A percentile compares a stretch with the other conserved stretches of the same genome.
Evolutionary conservation across 2,797 vertebrate species (phyloP).

Genomic region (Propithecus perrieri): DNA sequence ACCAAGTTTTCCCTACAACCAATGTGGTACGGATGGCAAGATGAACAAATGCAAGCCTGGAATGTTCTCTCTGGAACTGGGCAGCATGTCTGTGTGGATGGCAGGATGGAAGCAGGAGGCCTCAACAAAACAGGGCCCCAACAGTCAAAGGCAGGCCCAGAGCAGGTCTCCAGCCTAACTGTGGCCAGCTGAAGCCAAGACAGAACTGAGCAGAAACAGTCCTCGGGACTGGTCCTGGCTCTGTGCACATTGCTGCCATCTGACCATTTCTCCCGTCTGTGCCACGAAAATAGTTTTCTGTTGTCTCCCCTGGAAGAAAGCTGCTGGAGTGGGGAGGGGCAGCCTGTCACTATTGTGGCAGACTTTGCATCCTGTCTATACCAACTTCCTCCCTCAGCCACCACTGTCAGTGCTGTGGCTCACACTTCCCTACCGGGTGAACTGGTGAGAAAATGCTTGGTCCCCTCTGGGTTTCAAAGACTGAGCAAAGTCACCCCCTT

Average conservation of each 20-base stretch:
- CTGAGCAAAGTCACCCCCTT: not conserved
- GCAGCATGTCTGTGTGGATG: not conserved
- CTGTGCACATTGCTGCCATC: not conserved
- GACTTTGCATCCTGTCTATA: not conserved
- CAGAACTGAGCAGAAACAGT: not conserved
- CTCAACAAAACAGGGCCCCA: not conserved
- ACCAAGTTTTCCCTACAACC: not conserved
- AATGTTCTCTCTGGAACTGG: not conserved
- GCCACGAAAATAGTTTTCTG: not conserved
- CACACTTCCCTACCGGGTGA: not conserved
- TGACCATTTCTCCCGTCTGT: not conserved
- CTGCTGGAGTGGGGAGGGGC: not conserved
- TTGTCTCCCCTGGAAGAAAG: not conserved
- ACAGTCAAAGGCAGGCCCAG: not conserved
- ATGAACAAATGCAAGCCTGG: not conserved
- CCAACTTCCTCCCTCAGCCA: conserved; percentile 36
- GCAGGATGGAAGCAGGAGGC: not conserved
- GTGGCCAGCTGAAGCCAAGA: not conserved
- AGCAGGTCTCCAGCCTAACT: not conserved
- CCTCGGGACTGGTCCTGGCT: not conserved
- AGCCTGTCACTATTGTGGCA: not conserved
- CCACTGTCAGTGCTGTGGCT: not conserved
- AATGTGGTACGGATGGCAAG: not conserved
- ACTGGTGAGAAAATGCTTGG: not conserved
- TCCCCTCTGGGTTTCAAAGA: not conserved